Conservation (phyloP, 2,113 vertebrate genomes). For the Empidonax traillii region DNA sequence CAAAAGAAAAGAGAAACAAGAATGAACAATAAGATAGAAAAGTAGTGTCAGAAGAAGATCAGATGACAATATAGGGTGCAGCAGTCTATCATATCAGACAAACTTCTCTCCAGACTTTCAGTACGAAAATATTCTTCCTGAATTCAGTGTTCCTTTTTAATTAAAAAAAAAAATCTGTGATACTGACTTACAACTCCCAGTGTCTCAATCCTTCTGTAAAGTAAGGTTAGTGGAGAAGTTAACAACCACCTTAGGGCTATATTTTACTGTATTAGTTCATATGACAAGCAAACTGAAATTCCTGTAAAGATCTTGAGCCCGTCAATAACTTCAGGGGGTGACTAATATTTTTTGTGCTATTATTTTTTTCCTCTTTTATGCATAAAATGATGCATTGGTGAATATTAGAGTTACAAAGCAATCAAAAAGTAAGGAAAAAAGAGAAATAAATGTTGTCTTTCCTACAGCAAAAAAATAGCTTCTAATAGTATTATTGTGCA, state of each 20-base stretch:
- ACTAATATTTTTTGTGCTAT: background rate
- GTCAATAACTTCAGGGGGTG: background rate
- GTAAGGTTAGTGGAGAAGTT: background rate
- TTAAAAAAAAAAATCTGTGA: background rate
- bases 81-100: background rate
- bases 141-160: background rate
- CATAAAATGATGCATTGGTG: background rate
- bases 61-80: background rate
- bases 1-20: background rate
- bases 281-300: background rate
- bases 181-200: background rate
- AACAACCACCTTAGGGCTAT: background rate
- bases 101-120: background rate
- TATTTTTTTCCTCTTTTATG: background rate
- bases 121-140: background rate
- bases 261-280: background rate
- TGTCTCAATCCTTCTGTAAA: background rate
- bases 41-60: background rate
- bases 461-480: background rate
- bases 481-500: background rate
- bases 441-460: background rate
- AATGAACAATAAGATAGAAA: background rate
- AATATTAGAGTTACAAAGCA: background rate
- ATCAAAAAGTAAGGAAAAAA: background rate
- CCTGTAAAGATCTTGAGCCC: background rate